Evolutionary conservation across 2,888 invertebrate species (phyloP).

Genomic region (Anoncus sp.): DNA sequence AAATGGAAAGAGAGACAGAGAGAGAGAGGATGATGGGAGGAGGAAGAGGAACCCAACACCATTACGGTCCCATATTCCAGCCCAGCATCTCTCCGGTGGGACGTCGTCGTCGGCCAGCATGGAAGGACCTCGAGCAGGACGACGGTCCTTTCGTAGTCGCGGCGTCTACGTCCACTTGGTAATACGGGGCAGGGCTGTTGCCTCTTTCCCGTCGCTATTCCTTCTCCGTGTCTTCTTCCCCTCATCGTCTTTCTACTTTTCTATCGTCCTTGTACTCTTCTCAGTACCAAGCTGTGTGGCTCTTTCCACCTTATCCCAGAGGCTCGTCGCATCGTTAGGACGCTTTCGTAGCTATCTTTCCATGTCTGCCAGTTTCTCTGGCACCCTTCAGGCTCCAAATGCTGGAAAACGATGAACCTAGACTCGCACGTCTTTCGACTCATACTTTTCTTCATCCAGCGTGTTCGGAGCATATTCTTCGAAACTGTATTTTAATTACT

Average conservation of each 20-base stretch:
- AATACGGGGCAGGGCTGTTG: slow-evolving; percentile 76
- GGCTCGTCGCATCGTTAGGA: slow-evolving; percentile 78
- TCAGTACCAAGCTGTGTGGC: slow-evolving; percentile 52
- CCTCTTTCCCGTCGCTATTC: slow-evolving; percentile 62
- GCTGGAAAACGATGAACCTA: not conserved
- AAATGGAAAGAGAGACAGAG: no score
- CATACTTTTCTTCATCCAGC: not conserved
- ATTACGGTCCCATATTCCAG: slow-evolving; percentile 80
- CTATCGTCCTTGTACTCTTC: slow-evolving; percentile 46
- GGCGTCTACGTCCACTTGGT: slow-evolving; percentile 81
- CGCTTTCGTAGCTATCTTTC: slow-evolving; percentile 70
- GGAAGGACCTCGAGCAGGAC: slow-evolving; percentile 73
- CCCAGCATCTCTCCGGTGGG: slow-evolving; percentile 67
- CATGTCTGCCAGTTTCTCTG: slow-evolving; percentile 46
- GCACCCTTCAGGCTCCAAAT: slow-evolving; percentile 24
- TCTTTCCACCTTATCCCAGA: slow-evolving; percentile 25
- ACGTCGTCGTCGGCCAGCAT: slow-evolving; percentile 62
- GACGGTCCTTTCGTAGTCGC: slow-evolving; percentile 67
- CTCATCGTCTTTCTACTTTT: slow-evolving; percentile 38
- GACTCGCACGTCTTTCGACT: not conserved
- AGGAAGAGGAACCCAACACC: slow-evolving; percentile 73
- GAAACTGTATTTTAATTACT: not conserved
- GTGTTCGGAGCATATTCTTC: not conserved
- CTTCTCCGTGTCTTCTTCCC: slow-evolving; percentile 50
- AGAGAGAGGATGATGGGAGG: slow-evolving; percentile 26